phyloP scores from a whole-genome alignment of 1,140 invertebrate species.

The Acromyrmex heyeri region DNA sequence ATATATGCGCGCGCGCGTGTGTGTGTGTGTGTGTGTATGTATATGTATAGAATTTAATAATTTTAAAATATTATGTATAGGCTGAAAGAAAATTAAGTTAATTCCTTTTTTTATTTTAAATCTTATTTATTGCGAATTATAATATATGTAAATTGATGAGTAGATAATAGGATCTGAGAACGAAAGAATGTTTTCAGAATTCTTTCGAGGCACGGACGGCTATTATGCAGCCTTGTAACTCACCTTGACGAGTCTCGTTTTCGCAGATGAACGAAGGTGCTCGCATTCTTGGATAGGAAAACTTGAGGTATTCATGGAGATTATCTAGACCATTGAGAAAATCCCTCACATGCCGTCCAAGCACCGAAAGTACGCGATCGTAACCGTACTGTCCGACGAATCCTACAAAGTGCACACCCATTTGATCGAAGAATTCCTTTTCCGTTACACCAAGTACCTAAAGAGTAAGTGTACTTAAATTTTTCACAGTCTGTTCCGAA shows the following conservation, averaged over 20 bases:
- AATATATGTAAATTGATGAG: not conserved
- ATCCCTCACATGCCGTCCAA: slow-evolving; percentile 97
- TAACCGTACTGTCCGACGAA: slow-evolving; percentile 98
- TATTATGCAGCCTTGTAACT: not conserved
- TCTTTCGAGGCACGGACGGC: not conserved
- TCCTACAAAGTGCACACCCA: slow-evolving; percentile 96
- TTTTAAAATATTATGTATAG: slow-evolving; percentile 4
- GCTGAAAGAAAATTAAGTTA: not conserved
- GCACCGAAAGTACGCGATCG: slow-evolving; percentile 95
- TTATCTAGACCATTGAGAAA: slow-evolving; percentile 99
- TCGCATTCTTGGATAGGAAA: slow-evolving; percentile 97
- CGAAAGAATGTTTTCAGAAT: not conserved
- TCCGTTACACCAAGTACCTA: slow-evolving; percentile 95
- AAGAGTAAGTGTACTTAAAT: slow-evolving; percentile 21
- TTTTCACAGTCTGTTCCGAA: not conserved
- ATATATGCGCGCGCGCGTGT: too few relatives aligned
- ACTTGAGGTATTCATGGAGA: slow-evolving; percentile 98
- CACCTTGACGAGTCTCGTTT: slow-evolving; percentile 94
- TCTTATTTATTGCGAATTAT: not conserved
- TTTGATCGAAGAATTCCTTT: slow-evolving; percentile 95
- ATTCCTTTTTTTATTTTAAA: not conserved
- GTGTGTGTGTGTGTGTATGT: too few relatives aligned
- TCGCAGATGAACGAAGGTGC: slow-evolving; percentile 99
- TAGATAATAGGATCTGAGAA: not conserved
- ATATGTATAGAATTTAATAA: too few relatives aligned